These are phyloP conservation scores for Urocyon cinereoargenteus DNA, from an alignment of 2,797 vertebrate genomes.

Conservation along the genomic window DNA sequence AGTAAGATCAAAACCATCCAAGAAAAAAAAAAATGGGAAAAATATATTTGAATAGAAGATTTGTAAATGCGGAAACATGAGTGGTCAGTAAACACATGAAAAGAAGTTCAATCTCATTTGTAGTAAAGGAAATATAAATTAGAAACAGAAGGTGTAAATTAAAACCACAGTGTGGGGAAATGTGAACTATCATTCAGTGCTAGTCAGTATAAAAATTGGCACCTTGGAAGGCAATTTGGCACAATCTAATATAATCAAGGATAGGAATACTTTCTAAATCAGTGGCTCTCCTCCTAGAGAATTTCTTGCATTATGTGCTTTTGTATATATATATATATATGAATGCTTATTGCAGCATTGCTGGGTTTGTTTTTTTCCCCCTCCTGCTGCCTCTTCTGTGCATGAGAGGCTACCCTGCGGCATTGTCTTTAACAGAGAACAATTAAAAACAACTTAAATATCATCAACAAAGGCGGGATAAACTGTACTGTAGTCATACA, in stretches of 20 bases:
- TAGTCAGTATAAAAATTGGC: background rate
- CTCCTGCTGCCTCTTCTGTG: background rate
- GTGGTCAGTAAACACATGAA: background rate
- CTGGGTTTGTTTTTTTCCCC: background rate
- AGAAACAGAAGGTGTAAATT: slow-evolving; percentile 64
- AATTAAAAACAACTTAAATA: slow-evolving; percentile 35
- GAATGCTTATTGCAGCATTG: background rate
- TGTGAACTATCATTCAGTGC: background rate
- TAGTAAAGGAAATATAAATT: slow-evolving; percentile 47
- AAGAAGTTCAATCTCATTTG: slow-evolving; percentile 40
- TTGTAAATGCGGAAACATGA: background rate
- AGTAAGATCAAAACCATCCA: background rate
- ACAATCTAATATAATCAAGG: background rate
- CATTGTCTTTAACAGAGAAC: slow-evolving; percentile 42
- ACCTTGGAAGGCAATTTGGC: slow-evolving; percentile 15
- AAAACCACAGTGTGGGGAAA: slow-evolving; percentile 18
- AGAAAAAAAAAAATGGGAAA: background rate
- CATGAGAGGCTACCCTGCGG: background rate
- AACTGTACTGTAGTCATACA: background rate
- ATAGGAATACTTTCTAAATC: background rate
- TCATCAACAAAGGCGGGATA: slow-evolving; percentile 28
- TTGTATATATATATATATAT: background rate
- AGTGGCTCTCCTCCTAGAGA: background rate
- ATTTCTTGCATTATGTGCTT: background rate
- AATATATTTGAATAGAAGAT: slow-evolving; percentile 1